These are phyloP conservation scores for Nezara viridula DNA, from an alignment of 2,888 invertebrate species.

Conservation along the genomic window DNA sequence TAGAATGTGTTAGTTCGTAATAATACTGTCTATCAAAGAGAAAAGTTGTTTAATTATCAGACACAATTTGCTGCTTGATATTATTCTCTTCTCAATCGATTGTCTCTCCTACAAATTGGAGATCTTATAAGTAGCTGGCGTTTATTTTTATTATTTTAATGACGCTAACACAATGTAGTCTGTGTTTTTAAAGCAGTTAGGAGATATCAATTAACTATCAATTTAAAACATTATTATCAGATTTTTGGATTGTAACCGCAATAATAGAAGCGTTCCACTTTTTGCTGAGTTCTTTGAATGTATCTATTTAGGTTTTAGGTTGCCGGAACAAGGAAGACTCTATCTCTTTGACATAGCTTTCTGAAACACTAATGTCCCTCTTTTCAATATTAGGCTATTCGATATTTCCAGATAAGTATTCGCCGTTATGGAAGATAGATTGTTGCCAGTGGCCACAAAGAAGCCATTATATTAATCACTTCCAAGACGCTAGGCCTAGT, in stretches of 20 bases:
- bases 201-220: too few relatives aligned
- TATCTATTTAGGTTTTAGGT: neutral
- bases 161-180: too few relatives aligned
- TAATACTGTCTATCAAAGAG: too few relatives aligned
- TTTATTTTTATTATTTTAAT: too few relatives aligned
- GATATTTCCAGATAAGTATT: neutral
- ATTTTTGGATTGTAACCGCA: neutral
- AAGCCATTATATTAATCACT: slow-evolving; percentile 14
- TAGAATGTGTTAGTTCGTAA: too few relatives aligned
- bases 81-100: too few relatives aligned
- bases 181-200: too few relatives aligned
- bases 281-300: neutral
- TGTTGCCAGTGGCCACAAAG: neutral
- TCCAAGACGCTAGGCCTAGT: neutral
- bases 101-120: too few relatives aligned
- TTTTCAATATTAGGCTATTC: neutral
- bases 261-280: neutral
- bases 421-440: slow-evolving; percentile 1
- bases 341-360: neutral
- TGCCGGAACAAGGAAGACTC: neutral
- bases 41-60: too few relatives aligned
- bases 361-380: neutral
- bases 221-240: too few relatives aligned
- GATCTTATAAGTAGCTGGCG: too few relatives aligned
- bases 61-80: too few relatives aligned